phyloP scores from a whole-genome alignment of 2,113 vertebrate genomes.

The Prochilodus magdalenae region DNA sequence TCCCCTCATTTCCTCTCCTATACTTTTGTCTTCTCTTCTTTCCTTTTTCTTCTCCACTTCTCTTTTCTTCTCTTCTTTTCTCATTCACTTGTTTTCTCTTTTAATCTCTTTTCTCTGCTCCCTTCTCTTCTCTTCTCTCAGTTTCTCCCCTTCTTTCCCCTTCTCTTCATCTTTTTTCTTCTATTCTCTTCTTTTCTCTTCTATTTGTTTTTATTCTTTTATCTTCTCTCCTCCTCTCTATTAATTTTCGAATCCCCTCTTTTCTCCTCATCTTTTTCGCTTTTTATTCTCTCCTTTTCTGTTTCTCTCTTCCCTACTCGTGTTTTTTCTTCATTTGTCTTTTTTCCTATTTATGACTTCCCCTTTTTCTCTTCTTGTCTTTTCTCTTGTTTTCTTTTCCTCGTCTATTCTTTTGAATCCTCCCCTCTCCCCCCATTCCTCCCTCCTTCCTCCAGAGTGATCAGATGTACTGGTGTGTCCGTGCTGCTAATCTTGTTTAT shows the following conservation, averaged over 20 bases:
- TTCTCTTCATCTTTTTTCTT: neutral
- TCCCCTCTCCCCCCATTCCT: slow-evolving; percentile 61
- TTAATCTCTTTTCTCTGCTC: neutral
- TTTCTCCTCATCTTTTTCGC: neutral
- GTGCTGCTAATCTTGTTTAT: slow-evolving; percentile 79
- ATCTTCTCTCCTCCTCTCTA: neutral
- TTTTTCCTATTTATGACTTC: neutral
- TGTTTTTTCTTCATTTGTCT: neutral
- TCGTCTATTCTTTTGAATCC: neutral
- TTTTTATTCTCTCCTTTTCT: neutral
- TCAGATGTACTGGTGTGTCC: slow-evolving; percentile 78
- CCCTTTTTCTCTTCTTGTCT: neutral
- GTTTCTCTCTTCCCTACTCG: no score
- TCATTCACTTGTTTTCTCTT: neutral
- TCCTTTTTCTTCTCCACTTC: neutral
- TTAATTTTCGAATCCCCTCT: no score
- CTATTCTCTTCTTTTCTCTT: neutral
- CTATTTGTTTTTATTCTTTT: neutral
- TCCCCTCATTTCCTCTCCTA: neutral
- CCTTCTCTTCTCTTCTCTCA: neutral
- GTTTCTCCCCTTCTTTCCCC: neutral
- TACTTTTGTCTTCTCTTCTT: neutral
- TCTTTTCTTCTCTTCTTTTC: neutral
- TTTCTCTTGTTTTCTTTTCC: neutral
- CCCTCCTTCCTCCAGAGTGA: slow-evolving; percentile 70